phyloP scores from a whole-genome alignment of 2,113 vertebrate species.

The Pteruthius melanotis region DNA sequence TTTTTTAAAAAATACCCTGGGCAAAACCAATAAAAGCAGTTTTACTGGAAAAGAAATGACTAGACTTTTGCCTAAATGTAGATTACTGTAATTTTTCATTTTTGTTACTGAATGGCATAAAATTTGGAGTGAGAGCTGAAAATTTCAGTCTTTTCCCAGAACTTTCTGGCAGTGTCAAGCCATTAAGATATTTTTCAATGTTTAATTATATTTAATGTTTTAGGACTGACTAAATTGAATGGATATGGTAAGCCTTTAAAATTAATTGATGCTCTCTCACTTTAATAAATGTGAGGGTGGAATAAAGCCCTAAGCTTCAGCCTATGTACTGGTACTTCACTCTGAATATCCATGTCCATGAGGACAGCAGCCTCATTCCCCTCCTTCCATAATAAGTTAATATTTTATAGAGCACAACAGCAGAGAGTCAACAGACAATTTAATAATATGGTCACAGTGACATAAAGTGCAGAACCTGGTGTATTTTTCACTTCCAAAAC shows the following conservation, averaged over 20 bases:
- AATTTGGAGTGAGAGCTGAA: background rate
- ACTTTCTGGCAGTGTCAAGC: background rate
- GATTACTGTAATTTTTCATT: background rate
- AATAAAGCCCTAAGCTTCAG: conserved; percentile 11
- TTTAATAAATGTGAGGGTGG: background rate
- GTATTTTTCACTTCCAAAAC: background rate
- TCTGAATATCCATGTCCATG: background rate
- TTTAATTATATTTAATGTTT: conserved; percentile 37
- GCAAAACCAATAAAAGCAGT: background rate
- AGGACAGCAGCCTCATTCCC: background rate
- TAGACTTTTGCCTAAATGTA: background rate
- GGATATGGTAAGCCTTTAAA: conserved; percentile 11
- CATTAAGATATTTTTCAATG: conserved; percentile 6
- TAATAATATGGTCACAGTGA: background rate
- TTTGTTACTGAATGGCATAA: background rate
- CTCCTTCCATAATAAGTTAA: background rate
- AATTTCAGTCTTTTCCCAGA: background rate
- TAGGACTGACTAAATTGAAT: conserved; percentile 28
- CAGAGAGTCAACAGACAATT: conserved; percentile 13
- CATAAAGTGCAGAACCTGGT: background rate
- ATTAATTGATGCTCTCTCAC: background rate
- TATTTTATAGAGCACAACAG: conserved; percentile 38
- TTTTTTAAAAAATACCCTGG: background rate
- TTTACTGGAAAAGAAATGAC: background rate
- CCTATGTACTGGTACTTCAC: background rate